Percentiles rank a stretch among this genome's conserved stretches.
Conservation (phyloP, 1,140 invertebrate species). For the Drosophila nasuta region DNA sequence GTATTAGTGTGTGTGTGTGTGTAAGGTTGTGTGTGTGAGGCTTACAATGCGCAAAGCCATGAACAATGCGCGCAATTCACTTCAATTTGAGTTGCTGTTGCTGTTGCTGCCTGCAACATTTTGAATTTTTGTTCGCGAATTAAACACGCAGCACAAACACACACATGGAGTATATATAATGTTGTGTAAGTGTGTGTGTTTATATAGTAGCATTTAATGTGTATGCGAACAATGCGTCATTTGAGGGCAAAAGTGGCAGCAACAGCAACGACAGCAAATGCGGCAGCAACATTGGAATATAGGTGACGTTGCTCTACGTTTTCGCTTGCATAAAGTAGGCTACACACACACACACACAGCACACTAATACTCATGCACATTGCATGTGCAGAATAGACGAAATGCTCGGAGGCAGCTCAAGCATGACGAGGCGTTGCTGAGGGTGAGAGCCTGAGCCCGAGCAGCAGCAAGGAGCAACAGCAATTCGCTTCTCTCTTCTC, state of each 20-base stretch:
- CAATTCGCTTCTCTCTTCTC: too few species aligned
- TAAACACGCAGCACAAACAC: constrained; percentile 66
- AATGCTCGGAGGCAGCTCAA: constrained; percentile 45
- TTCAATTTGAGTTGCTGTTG: constrained; percentile 60
- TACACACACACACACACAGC: constrained; percentile 36
- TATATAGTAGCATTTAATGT: constrained; percentile 21
- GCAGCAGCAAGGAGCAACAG: neutral
- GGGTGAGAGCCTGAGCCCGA: constrained; percentile 22
- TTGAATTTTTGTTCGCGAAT: constrained; percentile 62
- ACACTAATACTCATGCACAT: constrained; percentile 16
- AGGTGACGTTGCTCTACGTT: constrained; percentile 63
- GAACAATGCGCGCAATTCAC: constrained; percentile 78
- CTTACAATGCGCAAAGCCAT: constrained; percentile 27
- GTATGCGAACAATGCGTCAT: constrained; percentile 73
- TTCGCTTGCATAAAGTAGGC: constrained; percentile 56
- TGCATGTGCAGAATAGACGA: constrained; percentile 61
- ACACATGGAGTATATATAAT: neutral
- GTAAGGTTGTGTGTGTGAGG: constrained; percentile 30
- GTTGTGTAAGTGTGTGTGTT: constrained; percentile 1
- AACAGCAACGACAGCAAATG: constrained; percentile 7
- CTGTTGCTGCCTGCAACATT: constrained; percentile 54
- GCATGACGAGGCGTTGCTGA: constrained; percentile 47
- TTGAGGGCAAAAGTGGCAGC: constrained; percentile 62
- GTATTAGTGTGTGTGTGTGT: constrained; percentile 23
- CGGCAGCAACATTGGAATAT: constrained; percentile 50